Conservation (phyloP, 2,888 invertebrate species). For the Homarus gammarus region DNA sequence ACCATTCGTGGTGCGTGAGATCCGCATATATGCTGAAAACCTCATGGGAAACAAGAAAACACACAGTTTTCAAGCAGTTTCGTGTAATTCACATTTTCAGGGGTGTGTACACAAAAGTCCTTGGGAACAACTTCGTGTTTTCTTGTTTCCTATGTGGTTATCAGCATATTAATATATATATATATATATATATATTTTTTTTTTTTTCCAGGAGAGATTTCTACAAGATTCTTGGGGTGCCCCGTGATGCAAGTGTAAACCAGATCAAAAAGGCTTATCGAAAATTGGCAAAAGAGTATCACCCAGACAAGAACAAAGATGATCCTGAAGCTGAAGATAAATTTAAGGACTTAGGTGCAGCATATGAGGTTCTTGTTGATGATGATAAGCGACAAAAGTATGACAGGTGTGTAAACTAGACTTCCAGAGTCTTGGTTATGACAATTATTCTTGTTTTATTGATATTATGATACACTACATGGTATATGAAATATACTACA, state of each 20-base stretch:
- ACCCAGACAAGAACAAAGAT: slow-evolving; percentile 98
- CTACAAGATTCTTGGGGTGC: slow-evolving; percentile 93
- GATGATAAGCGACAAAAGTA: slow-evolving; percentile 95
- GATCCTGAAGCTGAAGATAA: slow-evolving; percentile 95
- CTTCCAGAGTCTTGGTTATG: not conserved
- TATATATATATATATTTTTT: slow-evolving; percentile 14
- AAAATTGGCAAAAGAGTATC: slow-evolving; percentile 95
- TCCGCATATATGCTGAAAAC: too few species aligned
- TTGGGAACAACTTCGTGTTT: too few species aligned
- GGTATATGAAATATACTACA: too few species aligned
- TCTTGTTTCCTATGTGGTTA: not conserved
- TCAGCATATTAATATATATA: too few species aligned
- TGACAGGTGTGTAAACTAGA: slow-evolving; percentile 82
- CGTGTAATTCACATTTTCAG: too few species aligned
- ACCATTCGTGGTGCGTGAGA: too few species aligned
- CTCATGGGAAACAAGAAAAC: too few species aligned
- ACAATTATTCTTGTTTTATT: too few species aligned
- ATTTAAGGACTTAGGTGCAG: slow-evolving; percentile 97
- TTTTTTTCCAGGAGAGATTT: slow-evolving; percentile 88
- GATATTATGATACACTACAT: too few species aligned
- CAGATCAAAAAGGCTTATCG: slow-evolving; percentile 99
- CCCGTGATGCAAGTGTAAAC: slow-evolving; percentile 91
- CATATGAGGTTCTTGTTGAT: slow-evolving; percentile 97
- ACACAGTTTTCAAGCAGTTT: too few species aligned
- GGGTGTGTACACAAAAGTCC: too few species aligned